Evolutionary conservation across 2,888 invertebrate genomes (phyloP), one percentile per base, ranked within the genome.

Genomic region (Eupithecia inturbata): DNA sequence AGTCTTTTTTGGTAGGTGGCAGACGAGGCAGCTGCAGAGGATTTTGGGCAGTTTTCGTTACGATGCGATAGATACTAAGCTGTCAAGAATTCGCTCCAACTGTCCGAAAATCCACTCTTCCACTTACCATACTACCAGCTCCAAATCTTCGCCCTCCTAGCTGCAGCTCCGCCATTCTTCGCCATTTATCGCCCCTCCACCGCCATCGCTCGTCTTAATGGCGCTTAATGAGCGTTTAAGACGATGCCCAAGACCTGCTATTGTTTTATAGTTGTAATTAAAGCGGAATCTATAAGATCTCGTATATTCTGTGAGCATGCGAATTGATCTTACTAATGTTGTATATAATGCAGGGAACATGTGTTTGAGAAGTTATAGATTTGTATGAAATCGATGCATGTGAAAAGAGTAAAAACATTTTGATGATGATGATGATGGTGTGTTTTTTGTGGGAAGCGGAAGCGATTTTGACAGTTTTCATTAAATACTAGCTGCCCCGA

Each of bases 261-360:
- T 91, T 93, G 92, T 91, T 94, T 94, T 93, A 94, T 93, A 83
- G 91, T 84, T 82, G 91, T 87, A 92, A 93, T 94, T 93, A 93
- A 92, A 89, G 83, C 85, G 75, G 82, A 76, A 90, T 91, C 87
- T 90, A 90, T 89, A 86, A 86, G 86, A 84, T 28, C 83, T 81
- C 82, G 82, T 86, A 83, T 83, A 86, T 87, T 83, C 77, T 82
- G 88, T 84, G 87, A 89, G 91, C 85, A 88, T 82, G 82, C 83
- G 84, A 81, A 89, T 89, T 84, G 85, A 83, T 74, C 7, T 19
- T 62, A 28, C 26, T 60, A 12, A 26, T 39, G 33, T 39, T 36
- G 3, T n/a, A n/a, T n/a, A n/a, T 22, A n/a, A 39, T 64, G n/a
- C 49, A 49, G n/a, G 62, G 14, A 36, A 16, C 4, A 36, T 36